Evolutionary conservation across 2,113 vertebrate species (phyloP).

Genomic region (Macaca fascicularis): DNA sequence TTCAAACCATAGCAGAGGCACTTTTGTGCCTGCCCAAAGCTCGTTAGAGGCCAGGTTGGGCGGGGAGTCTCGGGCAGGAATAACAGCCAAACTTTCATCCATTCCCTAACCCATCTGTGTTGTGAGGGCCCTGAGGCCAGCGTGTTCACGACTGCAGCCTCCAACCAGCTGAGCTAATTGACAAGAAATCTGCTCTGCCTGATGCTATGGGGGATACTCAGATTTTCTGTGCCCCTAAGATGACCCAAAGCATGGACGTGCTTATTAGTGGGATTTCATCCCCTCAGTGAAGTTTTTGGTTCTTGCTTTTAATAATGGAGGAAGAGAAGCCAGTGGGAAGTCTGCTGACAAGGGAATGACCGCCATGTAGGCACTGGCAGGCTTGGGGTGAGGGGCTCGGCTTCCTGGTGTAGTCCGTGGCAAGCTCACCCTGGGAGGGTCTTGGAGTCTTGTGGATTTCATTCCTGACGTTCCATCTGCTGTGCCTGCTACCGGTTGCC

Average conservation of each 20-base stretch:
- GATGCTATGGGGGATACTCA: not conserved
- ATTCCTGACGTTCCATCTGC: not conserved
- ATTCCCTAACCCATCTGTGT: not conserved
- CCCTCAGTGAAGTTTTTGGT: not conserved
- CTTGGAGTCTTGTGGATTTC: not conserved
- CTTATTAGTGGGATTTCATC: not conserved
- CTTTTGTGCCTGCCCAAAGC: not conserved
- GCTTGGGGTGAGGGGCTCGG: not conserved
- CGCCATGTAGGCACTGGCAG: not conserved
- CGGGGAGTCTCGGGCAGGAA: not conserved
- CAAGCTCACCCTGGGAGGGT: not conserved
- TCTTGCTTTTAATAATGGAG: not conserved
- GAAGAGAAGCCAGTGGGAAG: rapidly evolving
- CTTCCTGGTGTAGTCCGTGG: too few species aligned
- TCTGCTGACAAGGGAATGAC: rapidly evolving
- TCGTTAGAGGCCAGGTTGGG: not conserved
- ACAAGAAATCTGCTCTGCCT: not conserved
- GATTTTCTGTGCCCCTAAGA: not conserved
- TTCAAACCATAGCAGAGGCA: not conserved
- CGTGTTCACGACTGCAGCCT: not conserved
- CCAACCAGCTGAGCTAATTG: not conserved
- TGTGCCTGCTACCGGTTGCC: not conserved
- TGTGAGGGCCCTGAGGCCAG: not conserved
- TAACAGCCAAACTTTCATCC: not conserved
- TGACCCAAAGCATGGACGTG: not conserved